Evolutionary conservation across 2,113 vertebrate genomes (phyloP), one percentile per base, ranked within the genome.

Genomic region (Menidia beryllina): DNA sequence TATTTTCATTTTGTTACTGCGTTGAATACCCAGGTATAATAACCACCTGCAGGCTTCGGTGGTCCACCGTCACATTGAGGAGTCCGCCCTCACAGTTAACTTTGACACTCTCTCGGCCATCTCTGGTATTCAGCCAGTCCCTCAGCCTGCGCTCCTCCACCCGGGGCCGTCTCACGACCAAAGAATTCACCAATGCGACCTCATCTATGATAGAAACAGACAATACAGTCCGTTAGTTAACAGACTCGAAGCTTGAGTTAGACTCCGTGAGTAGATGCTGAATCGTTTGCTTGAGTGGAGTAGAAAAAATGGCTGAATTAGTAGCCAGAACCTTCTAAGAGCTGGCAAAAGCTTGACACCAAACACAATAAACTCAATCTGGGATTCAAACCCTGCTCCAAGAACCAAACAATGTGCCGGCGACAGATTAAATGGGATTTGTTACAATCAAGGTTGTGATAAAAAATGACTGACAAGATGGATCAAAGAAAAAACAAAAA

Each of bases 51-150:
- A 93, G 81, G 70, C 75, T 38, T 50, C 53, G 75, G 27, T 10
- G 77, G 65, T 93, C 89, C 63, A 93, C 52, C 0, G 60, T 62
- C 67, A 94, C 83, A 1, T 70, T 83, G 65, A 94, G 89, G 49
- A 50, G 86, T 59, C 91, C 92, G 0, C 81, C 88, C 15, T 86
- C 83, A 81, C 92, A 93, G 76, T 73, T 85, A 54, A 89, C 89
- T 3, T 74, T 79, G 52, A 94, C 52, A 47, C 84, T 84, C 53
- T 85, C 76, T 2, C 1, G 38, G 1, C 60, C 73, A 67, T 39
- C 50, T 20, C 68, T 20, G 0, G 69, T 64, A 4, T 56, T 69
- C n/a, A 91, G 60, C 92, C 87, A 88, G 55, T 83, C 85, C 62
- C 77, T 73, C 59, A 89, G 71, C 27, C 53, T 53, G 15, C 20